Conservation (phyloP, 2,113 vertebrate genomes). For the Struthidea cinerea region DNA sequence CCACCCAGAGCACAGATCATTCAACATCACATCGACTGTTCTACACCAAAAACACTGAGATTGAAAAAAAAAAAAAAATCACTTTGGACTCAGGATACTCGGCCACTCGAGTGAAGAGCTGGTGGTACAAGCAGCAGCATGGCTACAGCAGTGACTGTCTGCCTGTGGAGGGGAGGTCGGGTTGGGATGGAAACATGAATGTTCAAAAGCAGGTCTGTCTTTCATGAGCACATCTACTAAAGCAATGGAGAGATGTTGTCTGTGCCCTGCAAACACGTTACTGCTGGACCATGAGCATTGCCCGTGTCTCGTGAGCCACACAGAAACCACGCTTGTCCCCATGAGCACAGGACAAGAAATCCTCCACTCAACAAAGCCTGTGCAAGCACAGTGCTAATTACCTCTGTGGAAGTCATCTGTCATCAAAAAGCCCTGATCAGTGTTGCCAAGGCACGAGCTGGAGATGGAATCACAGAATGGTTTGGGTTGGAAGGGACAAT, state of each 20-base stretch:
- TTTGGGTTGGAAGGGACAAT: not conserved
- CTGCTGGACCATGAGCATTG: accelerated
- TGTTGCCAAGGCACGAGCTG: not conserved
- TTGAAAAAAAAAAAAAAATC: not conserved
- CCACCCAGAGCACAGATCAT: accelerated
- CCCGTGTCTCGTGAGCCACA: accelerated
- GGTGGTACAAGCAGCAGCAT: not conserved
- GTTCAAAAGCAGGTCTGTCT: not conserved
- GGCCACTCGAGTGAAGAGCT: no score
- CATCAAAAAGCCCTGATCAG: not conserved
- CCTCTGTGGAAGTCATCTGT: not conserved
- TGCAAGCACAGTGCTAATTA: not conserved
- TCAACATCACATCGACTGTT: not conserved
- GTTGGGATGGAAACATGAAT: accelerated
- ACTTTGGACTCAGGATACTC: not conserved
- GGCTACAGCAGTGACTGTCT: not conserved
- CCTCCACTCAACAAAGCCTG: not conserved
- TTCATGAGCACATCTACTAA: not conserved
- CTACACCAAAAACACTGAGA: not conserved
- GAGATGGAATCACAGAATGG: not conserved
- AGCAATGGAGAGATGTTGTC: not conserved
- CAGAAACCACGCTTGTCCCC: not conserved
- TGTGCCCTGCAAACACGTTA: not conserved
- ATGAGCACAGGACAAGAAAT: not conserved
- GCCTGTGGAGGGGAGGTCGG: not conserved